Base-by-base conservation (phyloP, 64 coral and sea anemone genomes). In the Platygyra sinensis region DNA sequence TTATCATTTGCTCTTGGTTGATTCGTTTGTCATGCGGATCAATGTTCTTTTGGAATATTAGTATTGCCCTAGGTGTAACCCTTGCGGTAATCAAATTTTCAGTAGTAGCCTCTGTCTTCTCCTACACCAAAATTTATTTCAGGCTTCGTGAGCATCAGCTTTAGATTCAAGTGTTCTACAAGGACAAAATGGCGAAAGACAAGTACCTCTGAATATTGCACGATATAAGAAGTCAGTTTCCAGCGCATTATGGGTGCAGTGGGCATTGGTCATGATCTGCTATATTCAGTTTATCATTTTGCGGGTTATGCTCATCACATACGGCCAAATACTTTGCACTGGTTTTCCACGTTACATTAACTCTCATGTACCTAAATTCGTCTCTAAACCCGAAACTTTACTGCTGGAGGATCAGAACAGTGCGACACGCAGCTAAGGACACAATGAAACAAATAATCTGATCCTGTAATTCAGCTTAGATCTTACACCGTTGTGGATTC, bases 211-310 rank as follows among this genome's bases (percentile, higher is more conserved):
- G 20, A 77, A 78, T 50, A 54, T 76, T 0, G 38, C 3, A 76
- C 15, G 38, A 76, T 76, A 76, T 16, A 76, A 76, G 38, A 76
- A 22, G 50, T n/a, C 76, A 17, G 76, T 78, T 78, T 52, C 46
- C 19, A 54, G 76, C 76, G 46, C 54, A n/a, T 22, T 36, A 24
- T 78, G 76, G 76, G 20, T 78, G 11, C 76, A 78, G 76, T 25
- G 55, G 19, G 50, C 49, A 54, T 55, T 78, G 18, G 8, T 78
- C 27, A n/a, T n/a, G n/a, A 14, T 19, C 22, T 78, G 76, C 18
- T 78, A 78, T 29, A 2, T 55, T 3, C 76, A 49, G 8, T 78
- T 50, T 49, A 20, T 15, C 33, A 36, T 36, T 36, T 36, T 36
- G 33, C 33, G 33, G 33, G 75, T 77, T 39, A 75, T 46, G 11